Percentiles rank a stretch among this genome's conserved stretches.
phyloP scores from a whole-genome alignment of 2,797 vertebrate species.

The Enteromius mattozi region DNA sequence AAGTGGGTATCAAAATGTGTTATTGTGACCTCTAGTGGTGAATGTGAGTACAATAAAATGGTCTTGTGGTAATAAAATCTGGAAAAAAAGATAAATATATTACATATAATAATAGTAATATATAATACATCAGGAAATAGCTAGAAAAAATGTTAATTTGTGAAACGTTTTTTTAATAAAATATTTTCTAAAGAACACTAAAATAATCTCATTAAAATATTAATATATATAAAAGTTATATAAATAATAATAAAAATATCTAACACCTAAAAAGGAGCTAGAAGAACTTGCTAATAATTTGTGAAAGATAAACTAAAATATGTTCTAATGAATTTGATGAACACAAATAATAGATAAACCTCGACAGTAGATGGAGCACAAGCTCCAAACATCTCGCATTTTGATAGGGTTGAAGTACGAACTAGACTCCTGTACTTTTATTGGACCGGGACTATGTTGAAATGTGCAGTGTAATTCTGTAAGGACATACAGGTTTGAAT shows the following conservation, averaged over 20 bases:
- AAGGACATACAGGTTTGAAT: slow-evolving; percentile 1
- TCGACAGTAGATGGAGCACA: neutral
- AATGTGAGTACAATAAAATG: neutral
- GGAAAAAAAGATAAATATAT: neutral
- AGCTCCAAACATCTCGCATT: neutral
- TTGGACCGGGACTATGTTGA: neutral
- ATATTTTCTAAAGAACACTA: neutral
- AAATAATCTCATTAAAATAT: too few relatives aligned
- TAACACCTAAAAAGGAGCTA: neutral
- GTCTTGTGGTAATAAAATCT: too few relatives aligned
- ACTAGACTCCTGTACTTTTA: neutral
- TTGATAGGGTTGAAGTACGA: neutral
- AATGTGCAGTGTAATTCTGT: neutral
- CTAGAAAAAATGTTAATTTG: neutral
- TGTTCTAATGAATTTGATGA: neutral
- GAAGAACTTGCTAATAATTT: neutral
- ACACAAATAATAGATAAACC: neutral
- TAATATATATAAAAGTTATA: too few relatives aligned
- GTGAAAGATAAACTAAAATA: too few relatives aligned
- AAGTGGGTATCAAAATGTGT: neutral
- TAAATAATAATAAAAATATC: neutral
- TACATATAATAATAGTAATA: neutral
- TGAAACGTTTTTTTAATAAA: neutral
- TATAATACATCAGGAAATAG: too few relatives aligned
- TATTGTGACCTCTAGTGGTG: neutral